Conservation (phyloP, 2,113 vertebrate genomes). For the Pristiophorus japonicus region DNA sequence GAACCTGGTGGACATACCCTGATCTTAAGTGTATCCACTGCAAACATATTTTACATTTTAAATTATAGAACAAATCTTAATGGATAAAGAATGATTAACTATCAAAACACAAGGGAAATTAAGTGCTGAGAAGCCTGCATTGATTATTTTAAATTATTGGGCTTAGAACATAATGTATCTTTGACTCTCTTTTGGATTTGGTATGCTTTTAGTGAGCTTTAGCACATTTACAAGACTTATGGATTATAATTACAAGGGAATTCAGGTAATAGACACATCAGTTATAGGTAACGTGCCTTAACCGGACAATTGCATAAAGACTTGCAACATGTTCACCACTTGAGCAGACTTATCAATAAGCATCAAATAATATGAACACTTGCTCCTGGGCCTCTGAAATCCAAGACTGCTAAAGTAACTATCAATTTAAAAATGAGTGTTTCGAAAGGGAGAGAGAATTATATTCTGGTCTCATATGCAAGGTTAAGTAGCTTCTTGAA, state of each 20-base stretch:
- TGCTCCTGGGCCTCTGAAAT: background rate
- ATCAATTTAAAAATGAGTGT: slow-evolving; percentile 25
- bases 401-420: slow-evolving; percentile 26
- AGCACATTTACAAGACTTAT: slow-evolving; percentile 99
- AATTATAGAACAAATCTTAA: slow-evolving; percentile 99
- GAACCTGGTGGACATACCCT: slow-evolving; percentile 89
- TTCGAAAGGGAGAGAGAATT: background rate
- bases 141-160: slow-evolving; percentile 99
- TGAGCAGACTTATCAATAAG: slow-evolving; percentile 23
- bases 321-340: slow-evolving; percentile 64
- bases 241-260: slow-evolving; percentile 99
- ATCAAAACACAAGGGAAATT: slow-evolving; percentile 99
- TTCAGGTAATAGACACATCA: slow-evolving; percentile 99
- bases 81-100: slow-evolving; percentile 99
- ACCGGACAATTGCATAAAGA: slow-evolving; percentile 95
- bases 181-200: slow-evolving; percentile 91
- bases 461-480: slow-evolving; percentile 13
- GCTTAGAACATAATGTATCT: slow-evolving; percentile 54
- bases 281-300: slow-evolving; percentile 96
- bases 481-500: slow-evolving; percentile 5
- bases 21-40: slow-evolving; percentile 82
- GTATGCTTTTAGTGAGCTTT: slow-evolving; percentile 99
- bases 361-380: slow-evolving; percentile 27
- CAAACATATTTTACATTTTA: slow-evolving; percentile 97
- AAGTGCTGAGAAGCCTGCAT: slow-evolving; percentile 99